Percentiles rank a stretch among this genome's conserved stretches.
phyloP scores from a whole-genome alignment of 2,113 vertebrate species.

The Ameiurus melas region DNA sequence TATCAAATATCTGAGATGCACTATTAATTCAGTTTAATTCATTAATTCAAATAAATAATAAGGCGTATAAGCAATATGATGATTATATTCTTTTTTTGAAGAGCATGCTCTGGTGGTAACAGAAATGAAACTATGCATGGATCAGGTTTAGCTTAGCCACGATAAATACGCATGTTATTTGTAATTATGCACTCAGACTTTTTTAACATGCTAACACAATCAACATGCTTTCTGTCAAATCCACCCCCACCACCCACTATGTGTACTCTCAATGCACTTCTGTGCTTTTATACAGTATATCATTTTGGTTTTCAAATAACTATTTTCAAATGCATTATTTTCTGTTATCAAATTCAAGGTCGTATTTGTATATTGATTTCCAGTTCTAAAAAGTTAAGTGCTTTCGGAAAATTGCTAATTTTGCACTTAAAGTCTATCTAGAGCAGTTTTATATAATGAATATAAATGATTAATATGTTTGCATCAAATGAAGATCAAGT shows the following conservation, averaged over 20 bases:
- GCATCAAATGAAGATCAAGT: neutral
- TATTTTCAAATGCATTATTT: neutral
- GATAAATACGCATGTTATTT: slow-evolving; percentile 32
- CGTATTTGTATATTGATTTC: slow-evolving; percentile 7
- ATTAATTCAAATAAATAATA: neutral
- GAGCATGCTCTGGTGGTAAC: slow-evolving; percentile 31
- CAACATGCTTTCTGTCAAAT: neutral
- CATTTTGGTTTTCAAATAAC: neutral
- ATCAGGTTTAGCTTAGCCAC: slow-evolving; percentile 9
- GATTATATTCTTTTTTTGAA: slow-evolving; percentile 2
- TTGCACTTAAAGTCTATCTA: slow-evolving; percentile 31
- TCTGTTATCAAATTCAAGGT: neutral
- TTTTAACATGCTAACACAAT: slow-evolving; percentile 12
- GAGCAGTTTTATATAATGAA: neutral
- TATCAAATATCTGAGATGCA: slow-evolving; percentile 7
- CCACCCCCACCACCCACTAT: neutral
- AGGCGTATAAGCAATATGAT: slow-evolving; percentile 33
- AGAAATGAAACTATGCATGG: slow-evolving; percentile 35
- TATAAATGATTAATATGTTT: slow-evolving; percentile 10
- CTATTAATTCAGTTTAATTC: slow-evolving; percentile 8
- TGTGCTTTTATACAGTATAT: neutral
- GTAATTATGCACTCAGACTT: slow-evolving; percentile 24
- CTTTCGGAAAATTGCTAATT: slow-evolving; percentile 16
- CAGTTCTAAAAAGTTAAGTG: neutral
- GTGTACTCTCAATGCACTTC: neutral